phyloP scores from a whole-genome alignment of 2,888 invertebrate genomes.

The Stenotaenia linearis region DNA sequence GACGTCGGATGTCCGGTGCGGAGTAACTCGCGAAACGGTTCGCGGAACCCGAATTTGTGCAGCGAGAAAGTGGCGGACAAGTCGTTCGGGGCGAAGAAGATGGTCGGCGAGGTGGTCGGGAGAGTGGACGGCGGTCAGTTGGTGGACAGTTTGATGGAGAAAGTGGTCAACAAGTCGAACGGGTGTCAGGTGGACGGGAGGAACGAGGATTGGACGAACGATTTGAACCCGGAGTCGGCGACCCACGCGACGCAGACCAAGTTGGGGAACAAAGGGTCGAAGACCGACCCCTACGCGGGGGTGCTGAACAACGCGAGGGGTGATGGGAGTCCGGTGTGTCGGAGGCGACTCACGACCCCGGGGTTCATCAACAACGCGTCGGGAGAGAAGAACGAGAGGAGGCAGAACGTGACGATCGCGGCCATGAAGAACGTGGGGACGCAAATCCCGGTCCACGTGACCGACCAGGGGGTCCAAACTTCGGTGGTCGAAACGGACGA shows the following conservation, averaged over 20 bases:
- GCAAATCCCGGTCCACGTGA: constrained; percentile 41
- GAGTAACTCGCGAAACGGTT: too few species aligned
- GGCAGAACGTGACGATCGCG: constrained; percentile 37
- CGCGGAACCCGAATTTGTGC: not conserved
- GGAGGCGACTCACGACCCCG: not conserved
- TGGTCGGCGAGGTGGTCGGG: too few species aligned
- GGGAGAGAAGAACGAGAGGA: too few species aligned
- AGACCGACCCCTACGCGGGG: constrained; percentile 35
- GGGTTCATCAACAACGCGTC: constrained; percentile 31
- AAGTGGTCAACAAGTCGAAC: not conserved
- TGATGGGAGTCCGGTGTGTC: not conserved
- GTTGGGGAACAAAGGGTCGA: constrained; percentile 36
- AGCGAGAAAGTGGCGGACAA: too few species aligned
- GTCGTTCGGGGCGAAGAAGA: not conserved
- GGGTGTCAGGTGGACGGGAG: not conserved
- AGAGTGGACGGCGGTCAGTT: too few species aligned
- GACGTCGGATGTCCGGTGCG: not conserved
- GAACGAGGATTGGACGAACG: not conserved
- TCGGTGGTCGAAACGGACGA: constrained; percentile 35
- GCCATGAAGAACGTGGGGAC: constrained; percentile 38
- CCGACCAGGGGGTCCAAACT: constrained; percentile 41
- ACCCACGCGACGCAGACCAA: constrained; percentile 39
- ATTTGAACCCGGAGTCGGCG: not conserved
- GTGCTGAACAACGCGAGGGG: constrained; percentile 36
- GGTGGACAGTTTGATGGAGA: not conserved